Conservation (phyloP, 2,113 vertebrate genomes). For the Brevimyrus niger region DNA sequence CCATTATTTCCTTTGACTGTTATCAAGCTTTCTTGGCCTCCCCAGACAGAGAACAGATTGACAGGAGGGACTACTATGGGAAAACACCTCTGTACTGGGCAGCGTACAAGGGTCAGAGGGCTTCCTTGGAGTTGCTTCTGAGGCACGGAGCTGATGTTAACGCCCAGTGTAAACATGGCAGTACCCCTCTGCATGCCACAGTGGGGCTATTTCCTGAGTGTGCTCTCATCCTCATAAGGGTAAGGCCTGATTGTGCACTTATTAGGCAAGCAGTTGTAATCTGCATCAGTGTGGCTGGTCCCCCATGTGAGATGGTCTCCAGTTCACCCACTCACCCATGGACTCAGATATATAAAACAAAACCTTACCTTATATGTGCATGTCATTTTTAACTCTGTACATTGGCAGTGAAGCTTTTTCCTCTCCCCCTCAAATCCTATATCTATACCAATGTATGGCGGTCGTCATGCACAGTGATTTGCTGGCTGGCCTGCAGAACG, state of each 20-base stretch:
- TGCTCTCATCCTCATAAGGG: conserved; percentile 42
- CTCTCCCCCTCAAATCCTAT: not conserved
- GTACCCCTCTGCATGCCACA: conserved; percentile 40
- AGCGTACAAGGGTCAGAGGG: conserved; percentile 43
- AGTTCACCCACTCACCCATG: not conserved
- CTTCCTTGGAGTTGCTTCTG: conserved; percentile 39
- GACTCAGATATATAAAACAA: not conserved
- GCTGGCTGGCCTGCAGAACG: not conserved
- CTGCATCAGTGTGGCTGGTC: not conserved
- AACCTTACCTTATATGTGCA: not conserved
- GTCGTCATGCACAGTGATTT: not conserved
- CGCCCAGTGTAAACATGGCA: conserved; percentile 43
- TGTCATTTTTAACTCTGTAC: not conserved
- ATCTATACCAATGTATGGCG: not conserved
- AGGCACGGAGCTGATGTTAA: conserved; percentile 42
- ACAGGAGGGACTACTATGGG: conserved; percentile 46
- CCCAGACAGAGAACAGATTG: conserved; percentile 38
- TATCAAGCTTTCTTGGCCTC: not conserved
- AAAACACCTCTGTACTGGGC: conserved; percentile 47
- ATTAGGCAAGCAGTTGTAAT: not conserved
- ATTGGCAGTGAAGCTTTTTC: not conserved
- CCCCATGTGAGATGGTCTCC: not conserved
- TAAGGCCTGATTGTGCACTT: not conserved
- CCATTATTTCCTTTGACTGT: not conserved
- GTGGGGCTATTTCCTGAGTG: conserved; percentile 47